Evolutionary conservation across 2,888 invertebrate species (phyloP), one percentile per base, ranked within the genome.

Genomic region (Cantharis lateralis): DNA sequence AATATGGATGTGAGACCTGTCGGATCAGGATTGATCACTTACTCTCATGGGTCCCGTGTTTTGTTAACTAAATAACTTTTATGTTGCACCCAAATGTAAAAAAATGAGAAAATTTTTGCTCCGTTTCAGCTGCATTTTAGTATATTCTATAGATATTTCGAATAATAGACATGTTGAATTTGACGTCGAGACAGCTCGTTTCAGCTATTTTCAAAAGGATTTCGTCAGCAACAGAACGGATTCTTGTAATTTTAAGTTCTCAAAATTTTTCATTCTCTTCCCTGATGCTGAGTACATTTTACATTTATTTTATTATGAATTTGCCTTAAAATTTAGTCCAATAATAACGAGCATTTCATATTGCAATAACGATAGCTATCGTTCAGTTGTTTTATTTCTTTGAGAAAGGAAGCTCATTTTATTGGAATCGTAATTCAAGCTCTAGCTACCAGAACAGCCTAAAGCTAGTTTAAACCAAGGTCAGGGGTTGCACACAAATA

Each of bases 1-100:
- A 81, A 82, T 81, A 80, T 80, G 80, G 81, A 81, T 81, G 81
- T 80, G 81, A 78, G 77, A 81, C 79, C 81, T 81, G 81, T 81
- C 81, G 77, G 66, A 75, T 64, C 75, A 80, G 79, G 81, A 82
- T 82, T 81, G 82, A 82, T 82, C 82, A 80, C 82, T 75, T 75
- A 66, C 78, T 78, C 82, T 68, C 77, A 73, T 78, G 80, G 77
- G 76, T 68, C 73, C 69, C 79, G 75, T 79, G 77, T 77, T 77
- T 76, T 79, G 80, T 79, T 80, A 80, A 80, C 80, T 79, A 76
- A 79, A 80, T 80, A 78, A 80, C 78, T 80, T 74, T 64, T 68
- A 75, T 78, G 78, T 79, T 74, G 75, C 71, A 76, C 78, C 72
- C 66, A 78, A 78, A 75, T 71, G 74, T 74, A 77, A 74, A 77